These are phyloP conservation scores for Denticeps clupeoides DNA, from an alignment of 2,797 vertebrate genomes.

Conservation along the genomic window DNA sequence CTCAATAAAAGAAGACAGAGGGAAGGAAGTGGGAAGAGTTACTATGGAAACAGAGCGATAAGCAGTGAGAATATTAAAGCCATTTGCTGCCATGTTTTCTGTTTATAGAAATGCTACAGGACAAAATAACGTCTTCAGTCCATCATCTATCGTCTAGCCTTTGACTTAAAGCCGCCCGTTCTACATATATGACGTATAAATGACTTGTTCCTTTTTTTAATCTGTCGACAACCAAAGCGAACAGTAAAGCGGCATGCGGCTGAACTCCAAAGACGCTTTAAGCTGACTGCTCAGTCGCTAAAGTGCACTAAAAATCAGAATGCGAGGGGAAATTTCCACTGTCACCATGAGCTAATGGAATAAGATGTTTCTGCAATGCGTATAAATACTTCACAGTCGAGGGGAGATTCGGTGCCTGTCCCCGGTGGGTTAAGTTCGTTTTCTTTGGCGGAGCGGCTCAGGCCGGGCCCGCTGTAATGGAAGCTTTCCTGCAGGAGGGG, in stretches of 20 bases:
- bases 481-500: not conserved
- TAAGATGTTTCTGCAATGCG: too few species aligned
- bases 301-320: too few species aligned
- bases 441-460: not conserved
- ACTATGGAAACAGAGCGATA: constrained; percentile 64
- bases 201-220: too few species aligned
- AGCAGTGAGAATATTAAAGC: constrained; percentile 42
- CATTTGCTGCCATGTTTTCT: constrained; percentile 15
- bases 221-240: too few species aligned
- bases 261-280: too few species aligned
- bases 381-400: too few species aligned
- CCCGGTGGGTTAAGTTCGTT: not conserved
- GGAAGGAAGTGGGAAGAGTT: constrained; percentile 44
- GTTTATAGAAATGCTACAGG: constrained; percentile 23
- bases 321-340: not conserved
- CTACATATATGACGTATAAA: too few species aligned
- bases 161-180: not conserved
- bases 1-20: constrained; percentile 52
- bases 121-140: constrained; percentile 20
- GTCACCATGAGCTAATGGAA: too few species aligned
- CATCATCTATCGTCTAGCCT: not conserved
- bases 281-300: too few species aligned
- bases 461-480: not conserved
- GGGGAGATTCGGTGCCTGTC: too few species aligned
- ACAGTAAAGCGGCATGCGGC: too few species aligned